A percentile compares a stretch with the other conserved stretches of the same genome.
Conservation (phyloP, 1,140 invertebrate species). For the Frieseomelitta varia region DNA sequence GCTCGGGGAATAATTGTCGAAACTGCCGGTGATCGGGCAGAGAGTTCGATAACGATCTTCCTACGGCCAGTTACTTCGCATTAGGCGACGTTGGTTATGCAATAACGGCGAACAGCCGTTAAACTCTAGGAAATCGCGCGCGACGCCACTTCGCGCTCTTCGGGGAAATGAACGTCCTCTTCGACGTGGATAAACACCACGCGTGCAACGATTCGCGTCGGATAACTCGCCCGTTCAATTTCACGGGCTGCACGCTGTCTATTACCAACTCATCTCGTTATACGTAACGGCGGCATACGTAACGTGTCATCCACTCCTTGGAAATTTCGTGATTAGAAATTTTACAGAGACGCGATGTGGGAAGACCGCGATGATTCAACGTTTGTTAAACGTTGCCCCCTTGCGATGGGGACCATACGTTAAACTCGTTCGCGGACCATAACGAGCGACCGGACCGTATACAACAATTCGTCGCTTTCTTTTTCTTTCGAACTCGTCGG, state of each 20-base stretch:
- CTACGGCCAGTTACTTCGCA: slow-evolving; percentile 23
- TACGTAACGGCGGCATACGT: background rate
- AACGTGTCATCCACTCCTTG: background rate
- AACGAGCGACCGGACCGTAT: too few species aligned
- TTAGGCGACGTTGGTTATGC: slow-evolving; percentile 16
- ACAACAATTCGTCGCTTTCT: too few species aligned
- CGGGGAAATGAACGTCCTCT: slow-evolving; percentile 62
- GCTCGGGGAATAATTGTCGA: slow-evolving; percentile 38
- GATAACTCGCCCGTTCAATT: slow-evolving; percentile 35
- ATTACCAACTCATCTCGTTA: slow-evolving; percentile 30
- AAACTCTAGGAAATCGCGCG: slow-evolving; percentile 46
- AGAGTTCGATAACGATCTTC: slow-evolving; percentile 44
- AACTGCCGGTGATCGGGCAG: slow-evolving; percentile 11
- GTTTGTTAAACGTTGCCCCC: too few species aligned
- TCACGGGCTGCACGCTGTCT: slow-evolving; percentile 24
- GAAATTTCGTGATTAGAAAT: background rate
- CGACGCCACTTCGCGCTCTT: slow-evolving; percentile 24
- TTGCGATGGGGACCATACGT: too few species aligned
- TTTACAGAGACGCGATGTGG: background rate
- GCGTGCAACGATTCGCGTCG: slow-evolving; percentile 53
- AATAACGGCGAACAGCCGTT: slow-evolving; percentile 21
- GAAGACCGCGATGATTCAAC: background rate
- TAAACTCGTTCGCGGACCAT: too few species aligned
- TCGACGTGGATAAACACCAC: slow-evolving; percentile 53
- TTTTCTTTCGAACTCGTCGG: too few species aligned